Percentiles rank a stretch among this genome's conserved stretches.
Evolutionary conservation across 2,888 invertebrate genomes (phyloP).

Genomic region (Caenorhabditis afra): DNA sequence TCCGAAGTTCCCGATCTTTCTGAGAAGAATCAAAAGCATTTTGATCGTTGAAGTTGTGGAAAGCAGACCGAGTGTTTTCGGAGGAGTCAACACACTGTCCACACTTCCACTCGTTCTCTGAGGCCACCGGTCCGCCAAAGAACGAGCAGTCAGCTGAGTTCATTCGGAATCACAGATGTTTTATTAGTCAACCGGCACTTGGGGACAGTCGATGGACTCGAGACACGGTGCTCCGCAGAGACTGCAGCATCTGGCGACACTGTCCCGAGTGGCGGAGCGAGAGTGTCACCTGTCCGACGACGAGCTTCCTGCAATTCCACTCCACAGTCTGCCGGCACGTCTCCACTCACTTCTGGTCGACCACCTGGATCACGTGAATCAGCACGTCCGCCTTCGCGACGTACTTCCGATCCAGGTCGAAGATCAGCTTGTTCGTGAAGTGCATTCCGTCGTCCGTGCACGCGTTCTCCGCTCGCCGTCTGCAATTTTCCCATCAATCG

Average conservation of each 20-base stretch:
- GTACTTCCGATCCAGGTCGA: conserved; percentile 48
- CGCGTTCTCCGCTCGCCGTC: conserved; percentile 37
- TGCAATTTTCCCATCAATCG: neutral
- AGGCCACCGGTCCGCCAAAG: conserved; percentile 19
- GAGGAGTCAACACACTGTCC: neutral
- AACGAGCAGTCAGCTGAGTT: conserved; percentile 46
- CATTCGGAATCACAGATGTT: conserved; percentile 34
- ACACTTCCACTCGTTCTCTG: conserved; percentile 49
- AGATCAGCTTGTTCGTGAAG: conserved; percentile 51
- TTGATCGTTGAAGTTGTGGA: no score
- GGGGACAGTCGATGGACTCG: conserved; percentile 54
- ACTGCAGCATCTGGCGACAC: conserved; percentile 45
- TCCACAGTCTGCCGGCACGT: no score
- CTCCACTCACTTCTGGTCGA: conserved; percentile 39
- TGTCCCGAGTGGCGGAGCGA: conserved; percentile 41
- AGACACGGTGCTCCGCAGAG: conserved; percentile 37
- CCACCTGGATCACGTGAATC: conserved; percentile 53
- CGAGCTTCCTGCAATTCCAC: conserved; percentile 33
- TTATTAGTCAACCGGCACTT: conserved; percentile 55
- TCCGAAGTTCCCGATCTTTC: no score
- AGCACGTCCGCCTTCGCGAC: conserved; percentile 39
- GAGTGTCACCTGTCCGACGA: conserved; percentile 49
- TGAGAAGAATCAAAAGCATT: no score
- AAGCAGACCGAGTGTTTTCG: no score
- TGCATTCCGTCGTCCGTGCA: conserved; percentile 55